Evolutionary conservation across 2,113 vertebrate genomes (phyloP).

Genomic region (Falcunculus frontatus): DNA sequence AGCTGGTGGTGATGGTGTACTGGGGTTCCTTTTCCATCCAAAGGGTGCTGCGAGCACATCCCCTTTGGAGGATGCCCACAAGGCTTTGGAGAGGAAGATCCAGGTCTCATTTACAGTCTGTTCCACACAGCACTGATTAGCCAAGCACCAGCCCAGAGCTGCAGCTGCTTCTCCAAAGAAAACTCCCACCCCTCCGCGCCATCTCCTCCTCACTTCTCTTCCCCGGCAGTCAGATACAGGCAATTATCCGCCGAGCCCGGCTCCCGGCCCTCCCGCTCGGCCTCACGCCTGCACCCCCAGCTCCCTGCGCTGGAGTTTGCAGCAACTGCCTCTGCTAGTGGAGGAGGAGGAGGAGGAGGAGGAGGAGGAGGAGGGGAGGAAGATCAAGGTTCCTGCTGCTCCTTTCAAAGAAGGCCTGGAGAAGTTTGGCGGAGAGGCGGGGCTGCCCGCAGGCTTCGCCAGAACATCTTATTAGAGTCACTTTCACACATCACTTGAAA

Average conservation of each 20-base stretch:
- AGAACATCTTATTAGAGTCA: slow-evolving; percentile 53
- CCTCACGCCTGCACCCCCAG: neutral
- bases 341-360: neutral
- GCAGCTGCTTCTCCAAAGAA: neutral
- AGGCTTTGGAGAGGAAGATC: neutral
- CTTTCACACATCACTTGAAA: slow-evolving; percentile 67
- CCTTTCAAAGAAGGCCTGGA: slow-evolving; percentile 34
- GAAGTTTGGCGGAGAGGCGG: slow-evolving; percentile 29
- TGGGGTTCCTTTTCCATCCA: neutral
- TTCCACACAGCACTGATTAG: neutral
- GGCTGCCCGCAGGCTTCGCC: slow-evolving; percentile 24
- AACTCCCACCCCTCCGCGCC: neutral
- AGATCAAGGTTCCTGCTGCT: slow-evolving; percentile 40
- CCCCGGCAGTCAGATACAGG: neutral
- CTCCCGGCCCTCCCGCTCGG: neutral
- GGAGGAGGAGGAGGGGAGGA: slow-evolving; percentile 6
- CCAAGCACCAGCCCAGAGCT: neutral
- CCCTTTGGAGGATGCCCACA: neutral
- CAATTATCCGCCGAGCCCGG: neutral
- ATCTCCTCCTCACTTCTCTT: neutral
- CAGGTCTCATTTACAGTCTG: neutral
- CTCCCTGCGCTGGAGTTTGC: neutral
- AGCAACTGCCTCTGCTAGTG: neutral
- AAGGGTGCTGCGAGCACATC: neutral
- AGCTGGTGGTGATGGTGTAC: fast-evolving